Evolutionary conservation across 2,797 vertebrate genomes (phyloP).

Genomic region (Sternotherus odoratus): DNA sequence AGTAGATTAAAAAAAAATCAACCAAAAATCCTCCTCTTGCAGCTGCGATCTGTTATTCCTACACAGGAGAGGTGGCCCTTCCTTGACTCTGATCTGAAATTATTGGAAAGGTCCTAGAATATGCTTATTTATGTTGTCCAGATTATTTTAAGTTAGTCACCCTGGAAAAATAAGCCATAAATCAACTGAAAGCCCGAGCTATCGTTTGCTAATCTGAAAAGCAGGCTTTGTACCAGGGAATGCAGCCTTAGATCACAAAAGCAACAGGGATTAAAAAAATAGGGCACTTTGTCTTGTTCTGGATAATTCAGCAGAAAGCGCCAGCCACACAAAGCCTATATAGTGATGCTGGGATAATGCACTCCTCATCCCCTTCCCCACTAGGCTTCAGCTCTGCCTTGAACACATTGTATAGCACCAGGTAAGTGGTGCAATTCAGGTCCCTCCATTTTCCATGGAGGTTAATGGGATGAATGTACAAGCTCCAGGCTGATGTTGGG

Average conservation of each 20-base stretch:
- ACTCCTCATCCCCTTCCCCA: rapidly evolving
- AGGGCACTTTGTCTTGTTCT: not conserved
- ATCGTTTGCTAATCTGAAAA: constrained; percentile 43
- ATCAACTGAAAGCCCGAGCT: constrained; percentile 51
- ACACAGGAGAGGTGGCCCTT: not conserved
- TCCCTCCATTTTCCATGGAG: not conserved
- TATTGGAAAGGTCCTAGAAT: constrained; percentile 40
- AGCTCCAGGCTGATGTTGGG: not conserved
- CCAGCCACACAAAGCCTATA: not conserved
- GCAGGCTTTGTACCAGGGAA: constrained; percentile 40
- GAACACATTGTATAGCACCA: rapidly evolving
- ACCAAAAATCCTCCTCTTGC: not conserved
- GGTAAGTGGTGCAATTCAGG: not conserved
- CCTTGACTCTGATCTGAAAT: constrained; percentile 15
- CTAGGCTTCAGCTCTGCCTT: not conserved
- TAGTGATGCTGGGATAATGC: not conserved
- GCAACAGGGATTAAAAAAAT: not conserved
- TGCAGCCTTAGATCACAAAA: not conserved
- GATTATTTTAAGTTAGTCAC: constrained; percentile 16
- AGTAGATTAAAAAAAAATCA: not conserved
- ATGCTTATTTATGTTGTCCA: constrained; percentile 19
- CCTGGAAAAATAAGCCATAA: constrained; percentile 60
- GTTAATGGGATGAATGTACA: not conserved
- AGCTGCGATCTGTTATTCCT: not conserved
- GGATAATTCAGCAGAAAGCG: constrained; percentile 29